Evolutionary conservation across 2,113 vertebrate species (phyloP).

Genomic region (Lonchura striata): DNA sequence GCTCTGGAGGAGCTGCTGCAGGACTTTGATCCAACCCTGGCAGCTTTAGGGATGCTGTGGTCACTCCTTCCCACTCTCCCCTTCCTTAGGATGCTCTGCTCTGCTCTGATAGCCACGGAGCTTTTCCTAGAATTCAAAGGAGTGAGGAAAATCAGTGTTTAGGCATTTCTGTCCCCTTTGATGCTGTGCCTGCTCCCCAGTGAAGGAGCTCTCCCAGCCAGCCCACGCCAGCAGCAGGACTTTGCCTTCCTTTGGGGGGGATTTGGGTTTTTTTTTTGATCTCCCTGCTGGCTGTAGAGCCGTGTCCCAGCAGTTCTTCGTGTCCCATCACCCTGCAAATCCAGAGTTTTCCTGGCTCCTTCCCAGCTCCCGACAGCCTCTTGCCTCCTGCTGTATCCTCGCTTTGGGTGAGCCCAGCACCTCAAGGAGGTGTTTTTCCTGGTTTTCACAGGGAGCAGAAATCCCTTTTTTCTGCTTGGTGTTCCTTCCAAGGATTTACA

Average conservation of each 20-base stretch:
- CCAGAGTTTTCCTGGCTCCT: not conserved
- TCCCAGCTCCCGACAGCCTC: not conserved
- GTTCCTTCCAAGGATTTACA: not conserved
- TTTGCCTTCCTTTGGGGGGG: not conserved
- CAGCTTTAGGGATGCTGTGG: accelerated
- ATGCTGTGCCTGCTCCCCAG: not conserved
- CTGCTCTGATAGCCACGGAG: not conserved
- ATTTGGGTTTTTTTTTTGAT: not conserved
- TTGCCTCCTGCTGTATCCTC: not conserved
- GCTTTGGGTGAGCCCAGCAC: not conserved
- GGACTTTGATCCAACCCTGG: accelerated
- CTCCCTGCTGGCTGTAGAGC: not conserved
- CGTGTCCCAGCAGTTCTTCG: not conserved
- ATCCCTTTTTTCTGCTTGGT: not conserved
- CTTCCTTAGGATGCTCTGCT: constrained; percentile 8
- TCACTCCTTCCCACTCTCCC: accelerated
- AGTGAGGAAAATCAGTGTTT: not conserved
- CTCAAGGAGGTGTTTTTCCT: not conserved
- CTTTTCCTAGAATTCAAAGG: constrained; percentile 45
- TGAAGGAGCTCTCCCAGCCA: not conserved
- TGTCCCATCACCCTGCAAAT: not conserved
- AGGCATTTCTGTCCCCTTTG: not conserved
- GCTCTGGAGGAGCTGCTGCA: not conserved
- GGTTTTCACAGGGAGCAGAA: not conserved
- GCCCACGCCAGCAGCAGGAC: accelerated